Conservation (phyloP, 2,797 vertebrate species). For the Sebastes cheni region DNA sequence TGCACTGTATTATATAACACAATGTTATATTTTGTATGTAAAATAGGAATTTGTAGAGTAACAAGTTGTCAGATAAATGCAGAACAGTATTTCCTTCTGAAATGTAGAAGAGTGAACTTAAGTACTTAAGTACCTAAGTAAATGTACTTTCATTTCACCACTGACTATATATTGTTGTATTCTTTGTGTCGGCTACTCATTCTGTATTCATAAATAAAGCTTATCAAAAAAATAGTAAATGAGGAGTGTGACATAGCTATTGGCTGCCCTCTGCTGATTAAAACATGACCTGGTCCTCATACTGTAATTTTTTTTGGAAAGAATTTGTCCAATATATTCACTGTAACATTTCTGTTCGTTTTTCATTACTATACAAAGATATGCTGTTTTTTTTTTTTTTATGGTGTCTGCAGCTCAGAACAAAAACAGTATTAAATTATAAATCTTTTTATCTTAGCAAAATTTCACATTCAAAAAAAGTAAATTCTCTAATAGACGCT, state of each 20-base stretch:
- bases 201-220: slow-evolving; percentile 19
- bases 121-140: neutral
- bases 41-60: neutral
- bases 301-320: too few species aligned
- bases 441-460: too few species aligned
- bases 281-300: neutral
- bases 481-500: too few species aligned
- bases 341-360: too few species aligned
- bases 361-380: too few species aligned
- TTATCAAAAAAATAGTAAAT: neutral
- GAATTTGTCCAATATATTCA: too few species aligned
- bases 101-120: neutral
- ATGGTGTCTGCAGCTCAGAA: too few species aligned
- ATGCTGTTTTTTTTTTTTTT: too few species aligned
- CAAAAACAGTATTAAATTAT: too few species aligned
- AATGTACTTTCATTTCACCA: neutral
- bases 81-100: neutral
- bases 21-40: neutral
- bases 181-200: neutral
- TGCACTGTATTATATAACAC: neutral
- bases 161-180: neutral
- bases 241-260: neutral
- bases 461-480: too few species aligned
- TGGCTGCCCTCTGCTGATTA: slow-evolving; percentile 26
- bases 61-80: neutral